Conservation (phyloP, 2,113 vertebrate genomes). For the Glaucidium brasilianum region DNA sequence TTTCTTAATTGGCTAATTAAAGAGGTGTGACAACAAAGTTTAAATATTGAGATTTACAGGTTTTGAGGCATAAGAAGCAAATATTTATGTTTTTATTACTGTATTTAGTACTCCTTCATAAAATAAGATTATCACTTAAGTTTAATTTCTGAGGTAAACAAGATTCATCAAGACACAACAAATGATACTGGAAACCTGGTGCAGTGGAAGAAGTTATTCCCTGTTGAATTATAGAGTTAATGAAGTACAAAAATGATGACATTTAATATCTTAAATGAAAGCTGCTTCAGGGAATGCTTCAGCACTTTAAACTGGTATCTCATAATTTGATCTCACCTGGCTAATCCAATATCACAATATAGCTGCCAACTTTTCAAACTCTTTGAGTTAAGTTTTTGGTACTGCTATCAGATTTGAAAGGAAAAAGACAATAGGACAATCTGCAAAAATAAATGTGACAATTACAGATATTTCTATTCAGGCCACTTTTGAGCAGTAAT, state of each 20-base stretch:
- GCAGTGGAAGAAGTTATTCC: neutral
- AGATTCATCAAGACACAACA: neutral
- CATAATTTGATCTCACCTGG: conserved; percentile 47
- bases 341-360: neutral
- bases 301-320: conserved; percentile 1
- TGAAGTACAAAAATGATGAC: conserved; percentile 38
- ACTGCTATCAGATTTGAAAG: neutral
- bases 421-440: neutral
- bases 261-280: conserved; percentile 58
- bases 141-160: conserved; percentile 15
- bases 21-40: neutral
- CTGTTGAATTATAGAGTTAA: conserved; percentile 35
- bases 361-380: neutral
- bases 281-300: conserved; percentile 31
- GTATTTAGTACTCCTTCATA: neutral
- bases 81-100: neutral
- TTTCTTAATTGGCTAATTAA: neutral
- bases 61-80: neutral
- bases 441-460: neutral
- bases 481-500: neutral
- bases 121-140: neutral
- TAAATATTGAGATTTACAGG: neutral
- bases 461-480: neutral
- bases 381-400: neutral
- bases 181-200: neutral